These are phyloP conservation scores for Hippopotamyrus pictus DNA, from an alignment of 2,797 vertebrate genomes.

Conservation along the genomic window DNA sequence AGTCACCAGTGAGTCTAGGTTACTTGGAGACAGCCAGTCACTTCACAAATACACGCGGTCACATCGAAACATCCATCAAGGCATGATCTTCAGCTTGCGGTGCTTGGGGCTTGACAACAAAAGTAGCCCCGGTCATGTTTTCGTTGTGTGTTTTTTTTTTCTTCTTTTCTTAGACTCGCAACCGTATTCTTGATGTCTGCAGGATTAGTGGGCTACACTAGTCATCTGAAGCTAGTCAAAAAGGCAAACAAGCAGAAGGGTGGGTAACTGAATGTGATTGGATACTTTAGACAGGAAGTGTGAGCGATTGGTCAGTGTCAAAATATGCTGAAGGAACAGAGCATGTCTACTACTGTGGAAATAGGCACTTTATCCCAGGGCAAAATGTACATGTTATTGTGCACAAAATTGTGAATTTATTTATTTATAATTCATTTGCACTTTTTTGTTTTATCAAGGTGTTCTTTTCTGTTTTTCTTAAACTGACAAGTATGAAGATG, in stretches of 20 bases:
- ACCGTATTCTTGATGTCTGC: neutral
- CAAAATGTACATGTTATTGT: neutral
- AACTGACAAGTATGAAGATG: neutral
- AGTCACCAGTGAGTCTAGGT: neutral
- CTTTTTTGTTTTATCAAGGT: neutral
- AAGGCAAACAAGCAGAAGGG: neutral
- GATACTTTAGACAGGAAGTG: neutral
- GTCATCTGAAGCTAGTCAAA: neutral
- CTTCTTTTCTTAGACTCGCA: neutral
- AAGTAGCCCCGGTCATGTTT: neutral
- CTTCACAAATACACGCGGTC: neutral
- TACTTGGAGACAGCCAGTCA: neutral
- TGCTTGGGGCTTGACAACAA: neutral
- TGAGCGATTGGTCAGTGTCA: neutral
- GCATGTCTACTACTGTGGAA: slow-evolving; percentile 3
- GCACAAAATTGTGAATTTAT: neutral
- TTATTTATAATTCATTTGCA: slow-evolving; percentile 3
- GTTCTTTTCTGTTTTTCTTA: neutral
- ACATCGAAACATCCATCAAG: neutral
- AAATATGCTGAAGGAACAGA: neutral
- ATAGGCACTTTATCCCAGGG: slow-evolving; percentile 5
- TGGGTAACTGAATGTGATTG: neutral
- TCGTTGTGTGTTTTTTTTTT: neutral
- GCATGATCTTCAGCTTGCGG: neutral
- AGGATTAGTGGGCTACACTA: neutral